Percentiles rank a stretch among this genome's conserved stretches.
Evolutionary conservation across 2,888 invertebrate genomes (phyloP).

Genomic region (Parthenolecanium corni): DNA sequence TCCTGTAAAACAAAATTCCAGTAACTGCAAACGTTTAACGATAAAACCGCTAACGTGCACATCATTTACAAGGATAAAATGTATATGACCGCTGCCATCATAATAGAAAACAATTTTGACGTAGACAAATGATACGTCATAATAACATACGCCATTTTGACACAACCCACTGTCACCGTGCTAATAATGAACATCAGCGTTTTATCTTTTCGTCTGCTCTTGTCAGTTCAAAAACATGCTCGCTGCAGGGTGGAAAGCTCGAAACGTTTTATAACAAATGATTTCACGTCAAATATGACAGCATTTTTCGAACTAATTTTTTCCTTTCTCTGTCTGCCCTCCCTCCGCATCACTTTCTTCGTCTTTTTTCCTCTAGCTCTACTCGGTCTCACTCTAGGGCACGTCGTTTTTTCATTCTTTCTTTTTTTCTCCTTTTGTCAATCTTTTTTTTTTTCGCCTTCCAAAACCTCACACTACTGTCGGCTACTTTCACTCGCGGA

Average conservation of each 20-base stretch:
- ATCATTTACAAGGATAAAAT: background rate
- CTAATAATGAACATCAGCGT: conserved; percentile 28
- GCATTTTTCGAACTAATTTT: conserved; percentile 22
- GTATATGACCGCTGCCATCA: conserved; percentile 26
- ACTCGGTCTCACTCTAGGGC: too few relatives aligned
- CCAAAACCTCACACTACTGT: too few relatives aligned
- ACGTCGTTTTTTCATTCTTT: too few relatives aligned
- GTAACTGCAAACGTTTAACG: too few relatives aligned
- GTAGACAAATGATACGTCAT: conserved; percentile 27
- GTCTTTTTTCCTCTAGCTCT: too few relatives aligned
- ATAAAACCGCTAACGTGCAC: too few relatives aligned
- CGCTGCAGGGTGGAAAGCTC: conserved; percentile 12
- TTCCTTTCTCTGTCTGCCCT: background rate
- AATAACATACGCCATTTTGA: conserved; percentile 28
- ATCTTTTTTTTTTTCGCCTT: too few relatives aligned
- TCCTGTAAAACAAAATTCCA: too few relatives aligned
- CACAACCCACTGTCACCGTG: conserved; percentile 29
- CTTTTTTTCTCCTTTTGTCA: too few relatives aligned
- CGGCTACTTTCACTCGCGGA: too few relatives aligned
- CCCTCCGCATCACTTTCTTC: too few relatives aligned
- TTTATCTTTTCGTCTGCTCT: conserved; percentile 27
- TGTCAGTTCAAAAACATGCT: conserved; percentile 23
- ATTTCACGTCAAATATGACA: conserved; percentile 23
- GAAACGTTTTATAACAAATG: conserved; percentile 26
- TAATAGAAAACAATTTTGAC: conserved; percentile 28